These are phyloP conservation scores for Drymodes brunneopygia DNA, from an alignment of 2,113 vertebrate genomes.

Conservation along the genomic window DNA sequence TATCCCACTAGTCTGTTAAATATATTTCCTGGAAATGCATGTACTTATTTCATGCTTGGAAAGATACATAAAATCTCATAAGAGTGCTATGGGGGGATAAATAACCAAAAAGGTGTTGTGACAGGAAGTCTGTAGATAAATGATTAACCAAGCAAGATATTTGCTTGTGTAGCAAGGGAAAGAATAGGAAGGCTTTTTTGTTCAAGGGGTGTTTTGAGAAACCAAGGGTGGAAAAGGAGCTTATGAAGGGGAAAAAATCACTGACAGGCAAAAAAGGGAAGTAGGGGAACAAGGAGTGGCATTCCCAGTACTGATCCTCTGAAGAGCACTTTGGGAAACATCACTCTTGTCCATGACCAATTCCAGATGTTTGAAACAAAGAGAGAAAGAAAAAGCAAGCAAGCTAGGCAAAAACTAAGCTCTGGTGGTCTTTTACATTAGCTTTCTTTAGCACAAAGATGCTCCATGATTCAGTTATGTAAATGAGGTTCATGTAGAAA, in stretches of 20 bases:
- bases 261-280: not conserved
- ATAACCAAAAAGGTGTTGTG: slow-evolving; percentile 16
- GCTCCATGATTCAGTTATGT: slow-evolving; percentile 25
- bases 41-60: slow-evolving; percentile 56
- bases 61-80: slow-evolving; percentile 44
- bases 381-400: not conserved
- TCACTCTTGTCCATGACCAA: not conserved
- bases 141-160: slow-evolving; percentile 59
- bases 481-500: slow-evolving; percentile 1
- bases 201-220: not conserved
- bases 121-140: slow-evolving; percentile 33
- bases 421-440: slow-evolving; percentile 29
- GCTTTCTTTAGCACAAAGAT: slow-evolving; percentile 49
- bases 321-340: not conserved
- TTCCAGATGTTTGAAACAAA: not conserved
- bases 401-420: not conserved
- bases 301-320: not conserved
- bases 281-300: not conserved
- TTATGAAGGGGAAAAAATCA: slow-evolving; percentile 4
- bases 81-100: not conserved
- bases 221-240: not conserved
- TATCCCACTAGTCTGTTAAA: not conserved
- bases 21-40: slow-evolving; percentile 19
- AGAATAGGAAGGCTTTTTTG: not conserved
- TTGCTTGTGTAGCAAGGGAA: slow-evolving; percentile 13